Conservation (phyloP, 2,797 vertebrate genomes). For the Hemitrygon akajei region DNA sequence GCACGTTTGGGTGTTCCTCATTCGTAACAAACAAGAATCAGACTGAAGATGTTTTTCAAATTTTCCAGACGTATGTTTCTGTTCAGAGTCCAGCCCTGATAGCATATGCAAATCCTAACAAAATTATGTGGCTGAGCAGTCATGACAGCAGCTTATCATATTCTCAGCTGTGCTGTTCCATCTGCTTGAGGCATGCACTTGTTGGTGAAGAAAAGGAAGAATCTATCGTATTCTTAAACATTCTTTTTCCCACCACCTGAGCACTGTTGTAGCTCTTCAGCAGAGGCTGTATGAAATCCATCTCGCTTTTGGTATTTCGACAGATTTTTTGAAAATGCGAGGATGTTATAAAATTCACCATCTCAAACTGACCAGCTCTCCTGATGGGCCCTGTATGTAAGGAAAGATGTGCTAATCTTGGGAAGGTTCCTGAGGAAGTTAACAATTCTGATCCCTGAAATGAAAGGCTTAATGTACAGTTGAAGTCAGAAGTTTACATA, state of each 20-base stretch:
- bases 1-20: neutral
- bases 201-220: neutral
- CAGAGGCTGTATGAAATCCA: neutral
- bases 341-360: neutral
- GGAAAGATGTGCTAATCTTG: no score
- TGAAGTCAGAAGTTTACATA: no score
- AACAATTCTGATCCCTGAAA: no score
- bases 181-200: neutral
- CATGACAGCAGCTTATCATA: neutral
- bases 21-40: neutral
- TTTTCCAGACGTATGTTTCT: neutral
- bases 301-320: neutral
- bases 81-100: neutral
- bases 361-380: neutral
- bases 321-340: neutral
- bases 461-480: no score
- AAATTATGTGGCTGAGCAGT: neutral
- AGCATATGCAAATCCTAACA: neutral
- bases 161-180: neutral
- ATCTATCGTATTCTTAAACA: neutral
- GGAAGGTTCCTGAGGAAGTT: no score
- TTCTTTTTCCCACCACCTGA: neutral
- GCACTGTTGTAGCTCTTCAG: neutral
- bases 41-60: neutral
- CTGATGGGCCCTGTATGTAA: no score